Evolutionary conservation across 2,113 vertebrate species (phyloP).

Genomic region (Apodemus sylvaticus): DNA sequence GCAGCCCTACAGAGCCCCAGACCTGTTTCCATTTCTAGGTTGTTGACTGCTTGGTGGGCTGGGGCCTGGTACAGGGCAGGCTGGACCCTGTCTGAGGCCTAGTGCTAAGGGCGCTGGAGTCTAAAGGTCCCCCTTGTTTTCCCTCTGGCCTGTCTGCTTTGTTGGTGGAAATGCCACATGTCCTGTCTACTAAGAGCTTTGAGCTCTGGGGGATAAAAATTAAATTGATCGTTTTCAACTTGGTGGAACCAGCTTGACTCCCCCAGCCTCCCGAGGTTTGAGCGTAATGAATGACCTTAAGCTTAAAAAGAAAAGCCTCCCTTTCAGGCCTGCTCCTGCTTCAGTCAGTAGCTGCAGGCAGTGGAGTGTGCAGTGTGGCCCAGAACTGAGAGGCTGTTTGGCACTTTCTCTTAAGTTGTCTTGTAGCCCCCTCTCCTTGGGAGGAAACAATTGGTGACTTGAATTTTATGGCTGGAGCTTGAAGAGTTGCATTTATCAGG

Average conservation of each 20-base stretch:
- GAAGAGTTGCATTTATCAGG: background rate
- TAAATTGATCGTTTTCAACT: slow-evolving; percentile 68
- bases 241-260: slow-evolving; percentile 58
- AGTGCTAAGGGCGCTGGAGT: background rate
- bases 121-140: slow-evolving; percentile 17
- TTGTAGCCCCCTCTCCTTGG: fast-evolving
- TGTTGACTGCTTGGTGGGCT: background rate
- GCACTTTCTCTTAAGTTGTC: background rate
- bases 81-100: background rate
- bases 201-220: slow-evolving; percentile 55
- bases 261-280: slow-evolving; percentile 33
- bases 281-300: slow-evolving; percentile 60
- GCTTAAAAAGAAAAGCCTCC: background rate
- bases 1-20: background rate
- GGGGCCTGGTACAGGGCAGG: background rate
- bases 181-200: slow-evolving; percentile 23
- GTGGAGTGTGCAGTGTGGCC: background rate
- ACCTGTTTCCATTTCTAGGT: background rate
- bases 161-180: slow-evolving; percentile 72
- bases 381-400: background rate
- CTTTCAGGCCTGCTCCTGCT: background rate
- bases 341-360: no score
- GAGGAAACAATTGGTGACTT: background rate
- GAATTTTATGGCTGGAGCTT: background rate
- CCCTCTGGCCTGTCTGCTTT: slow-evolving; percentile 55